Evolutionary conservation across 2,797 vertebrate genomes (phyloP).

Genomic region (Melanotaenia trifasciata): DNA sequence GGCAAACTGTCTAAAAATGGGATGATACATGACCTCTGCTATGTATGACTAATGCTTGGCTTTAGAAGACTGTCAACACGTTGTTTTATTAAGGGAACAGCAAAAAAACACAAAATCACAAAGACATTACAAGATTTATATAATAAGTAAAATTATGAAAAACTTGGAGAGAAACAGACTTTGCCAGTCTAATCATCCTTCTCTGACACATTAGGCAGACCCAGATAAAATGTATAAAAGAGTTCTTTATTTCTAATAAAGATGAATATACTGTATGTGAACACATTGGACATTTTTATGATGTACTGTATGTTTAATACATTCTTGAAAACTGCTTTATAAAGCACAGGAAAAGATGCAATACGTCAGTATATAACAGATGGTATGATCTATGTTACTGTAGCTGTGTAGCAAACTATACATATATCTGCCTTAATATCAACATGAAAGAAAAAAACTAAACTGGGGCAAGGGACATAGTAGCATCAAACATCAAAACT

Average conservation of each 20-base stretch:
- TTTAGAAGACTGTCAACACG: conserved; percentile 66
- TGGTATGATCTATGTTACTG: conserved; percentile 52
- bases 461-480: conserved; percentile 47
- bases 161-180: conserved; percentile 44
- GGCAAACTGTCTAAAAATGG: conserved; percentile 63
- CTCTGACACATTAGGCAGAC: conserved; percentile 33
- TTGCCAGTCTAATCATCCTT: conserved; percentile 16
- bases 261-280: conserved; percentile 68
- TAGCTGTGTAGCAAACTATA: conserved; percentile 61
- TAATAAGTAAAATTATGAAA: conserved; percentile 34
- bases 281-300: conserved; percentile 66
- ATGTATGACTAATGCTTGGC: conserved; percentile 69
- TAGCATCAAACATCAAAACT: conserved; percentile 84
- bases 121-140: conserved; percentile 57
- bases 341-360: conserved; percentile 63
- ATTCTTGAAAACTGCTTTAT: conserved; percentile 77
- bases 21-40: conserved; percentile 64
- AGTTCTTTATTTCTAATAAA: conserved; percentile 86
- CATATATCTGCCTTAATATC: conserved; percentile 64
- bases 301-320: conserved; percentile 65
- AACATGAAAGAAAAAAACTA: conserved; percentile 60
- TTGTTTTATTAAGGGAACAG: conserved; percentile 69
- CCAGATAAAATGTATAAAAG: conserved; percentile 73
- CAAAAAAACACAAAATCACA: conserved; percentile 54
- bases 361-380: conserved; percentile 57